Evolutionary conservation across 2,797 vertebrate species (phyloP).

Genomic region (Rhabdomys pumilio): DNA sequence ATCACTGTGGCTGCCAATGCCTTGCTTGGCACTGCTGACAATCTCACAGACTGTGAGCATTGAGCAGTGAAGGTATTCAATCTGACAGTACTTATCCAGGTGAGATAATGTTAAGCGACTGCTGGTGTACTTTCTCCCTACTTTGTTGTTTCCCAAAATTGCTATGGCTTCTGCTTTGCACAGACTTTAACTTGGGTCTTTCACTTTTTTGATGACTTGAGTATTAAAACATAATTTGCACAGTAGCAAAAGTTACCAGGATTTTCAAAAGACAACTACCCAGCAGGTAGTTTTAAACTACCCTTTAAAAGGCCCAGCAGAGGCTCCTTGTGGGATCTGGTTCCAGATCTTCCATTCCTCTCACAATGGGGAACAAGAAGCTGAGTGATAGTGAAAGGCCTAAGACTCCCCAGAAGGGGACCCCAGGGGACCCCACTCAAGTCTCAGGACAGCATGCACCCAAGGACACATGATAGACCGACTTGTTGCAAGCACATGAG

Average conservation of each 20-base stretch:
- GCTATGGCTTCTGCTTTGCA: not conserved
- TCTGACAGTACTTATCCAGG: no score
- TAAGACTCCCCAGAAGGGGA: no score
- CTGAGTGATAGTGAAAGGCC: not conserved
- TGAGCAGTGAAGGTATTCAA: no score
- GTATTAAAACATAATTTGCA: constrained; percentile 35
- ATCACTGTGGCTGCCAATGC: no score
- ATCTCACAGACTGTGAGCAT: no score
- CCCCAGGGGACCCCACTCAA: no score
- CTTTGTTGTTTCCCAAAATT: constrained; percentile 20
- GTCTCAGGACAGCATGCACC: no score
- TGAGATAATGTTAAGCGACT: no score
- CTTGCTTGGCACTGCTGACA: no score
- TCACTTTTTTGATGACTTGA: constrained; percentile 3
- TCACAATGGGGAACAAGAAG: not conserved
- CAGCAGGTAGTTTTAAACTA: not conserved
- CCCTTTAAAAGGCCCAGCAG: not conserved
- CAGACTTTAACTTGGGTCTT: not conserved
- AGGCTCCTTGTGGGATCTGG: not conserved
- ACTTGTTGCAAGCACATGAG: no score
- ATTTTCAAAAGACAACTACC: constrained; percentile 41
- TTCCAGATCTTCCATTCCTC: not conserved
- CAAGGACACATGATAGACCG: no score
- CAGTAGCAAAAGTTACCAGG: constrained; percentile 44
- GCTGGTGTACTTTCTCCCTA: not conserved